Base-by-base conservation (phyloP, 1,140 invertebrate genomes). In the Portunus trituberculatus region DNA sequence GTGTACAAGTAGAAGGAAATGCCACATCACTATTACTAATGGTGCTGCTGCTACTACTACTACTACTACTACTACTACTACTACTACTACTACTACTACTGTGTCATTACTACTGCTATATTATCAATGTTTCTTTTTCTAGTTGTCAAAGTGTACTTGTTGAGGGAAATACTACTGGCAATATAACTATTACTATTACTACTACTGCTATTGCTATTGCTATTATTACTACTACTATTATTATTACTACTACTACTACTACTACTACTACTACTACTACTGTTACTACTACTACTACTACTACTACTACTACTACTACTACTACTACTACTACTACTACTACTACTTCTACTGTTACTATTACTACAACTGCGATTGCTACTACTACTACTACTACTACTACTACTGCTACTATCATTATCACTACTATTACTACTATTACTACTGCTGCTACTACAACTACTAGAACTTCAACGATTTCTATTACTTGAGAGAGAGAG, bases 301-400 rank as follows among this genome's bases (percentile, higher is more conserved):
- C 87, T 39, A 45, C 28, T 48, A 46, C 87, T 89, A 45, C 48
- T 29, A 46, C 87, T 89, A 45, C 48, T 48, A 46, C 87, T 89
- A 76, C 59, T 76, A 76, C 59, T 76, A 76, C 59, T 76, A 76
- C 59, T 76, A 76, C 59, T 76, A 76, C 59, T 76, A 76, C 59
- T 76, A 76, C 59, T 76, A 76, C 59, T 76, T 12, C 20, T 14
- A 8, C 4, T 14, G 3, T 25, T 14, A 8, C 4, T 14, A 8
- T 25, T 76, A 76, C 10, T 76, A 76, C 20, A 20, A 76, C 20
- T 76, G n/a, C 52, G 12, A 76, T n/a, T n/a, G 2, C 6, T 76
- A n/a, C n/a, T n/a, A 25, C 67, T 76, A 2, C 67, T n/a, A 8
- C 20, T n/a, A n/a, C 20, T 76, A n/a, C 8, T n/a, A n/a, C 67